These are phyloP conservation scores for Drosophila rufa DNA, from an alignment of 1,140 invertebrate genomes.

Conservation along the genomic window DNA sequence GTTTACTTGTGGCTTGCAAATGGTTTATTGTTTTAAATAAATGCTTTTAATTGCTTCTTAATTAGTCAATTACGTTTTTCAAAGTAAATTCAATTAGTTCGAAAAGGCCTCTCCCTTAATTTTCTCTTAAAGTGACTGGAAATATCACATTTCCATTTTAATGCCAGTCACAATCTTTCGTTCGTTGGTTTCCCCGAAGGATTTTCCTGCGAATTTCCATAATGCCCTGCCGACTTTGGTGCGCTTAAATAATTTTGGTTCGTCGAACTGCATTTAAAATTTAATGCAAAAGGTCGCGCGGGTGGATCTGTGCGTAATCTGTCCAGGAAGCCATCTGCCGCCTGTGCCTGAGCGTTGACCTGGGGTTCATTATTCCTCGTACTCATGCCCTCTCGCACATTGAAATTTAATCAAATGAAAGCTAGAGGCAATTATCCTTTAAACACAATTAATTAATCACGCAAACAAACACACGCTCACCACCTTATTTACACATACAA, in stretches of 20 bases:
- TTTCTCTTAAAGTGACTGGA: neutral
- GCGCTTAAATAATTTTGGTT: slow-evolving; percentile 34
- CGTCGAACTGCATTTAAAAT: slow-evolving; percentile 29
- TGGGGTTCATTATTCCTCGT: slow-evolving; percentile 46
- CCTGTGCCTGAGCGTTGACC: slow-evolving; percentile 54
- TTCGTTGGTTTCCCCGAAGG: neutral
- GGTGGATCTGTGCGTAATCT: slow-evolving; percentile 39
- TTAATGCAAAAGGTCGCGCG: slow-evolving; percentile 25
- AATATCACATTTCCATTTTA: slow-evolving; percentile 14
- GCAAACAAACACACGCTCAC: slow-evolving; percentile 59
- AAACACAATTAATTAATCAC: slow-evolving; percentile 84
- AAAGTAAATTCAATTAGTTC: neutral
- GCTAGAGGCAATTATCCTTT: slow-evolving; percentile 83
- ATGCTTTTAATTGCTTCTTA: too few relatives aligned
- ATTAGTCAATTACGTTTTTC: too few relatives aligned
- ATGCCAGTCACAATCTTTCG: neutral
- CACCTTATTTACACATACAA: slow-evolving; percentile 47
- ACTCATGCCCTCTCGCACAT: neutral
- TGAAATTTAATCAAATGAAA: slow-evolving; percentile 83
- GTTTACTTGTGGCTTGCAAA: too few relatives aligned
- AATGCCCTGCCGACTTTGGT: slow-evolving; percentile 42
- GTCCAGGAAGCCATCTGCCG: slow-evolving; percentile 63
- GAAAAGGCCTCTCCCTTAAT: neutral
- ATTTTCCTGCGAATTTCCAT: slow-evolving; percentile 11
- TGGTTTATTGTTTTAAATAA: neutral